Evolutionary conservation across 2,797 vertebrate species (phyloP).

Genomic region (Prunella strophiata): DNA sequence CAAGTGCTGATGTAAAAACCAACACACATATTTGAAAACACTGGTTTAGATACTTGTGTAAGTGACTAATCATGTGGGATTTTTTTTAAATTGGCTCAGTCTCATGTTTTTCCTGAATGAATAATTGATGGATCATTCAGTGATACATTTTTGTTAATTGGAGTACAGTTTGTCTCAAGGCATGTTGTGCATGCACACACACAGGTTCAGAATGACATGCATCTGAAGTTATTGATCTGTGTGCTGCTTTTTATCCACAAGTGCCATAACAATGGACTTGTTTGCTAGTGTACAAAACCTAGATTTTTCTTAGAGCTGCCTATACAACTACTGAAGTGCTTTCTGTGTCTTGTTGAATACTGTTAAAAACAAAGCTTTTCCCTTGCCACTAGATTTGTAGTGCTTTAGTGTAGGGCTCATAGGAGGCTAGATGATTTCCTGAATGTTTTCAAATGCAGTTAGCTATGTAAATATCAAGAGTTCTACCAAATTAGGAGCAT

Average conservation of each 20-base stretch:
- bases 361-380: background rate
- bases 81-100: background rate
- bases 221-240: background rate
- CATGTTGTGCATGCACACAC: background rate
- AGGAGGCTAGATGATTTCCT: conserved; percentile 5
- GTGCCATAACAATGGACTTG: background rate
- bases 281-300: background rate
- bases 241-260: background rate
- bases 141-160: background rate
- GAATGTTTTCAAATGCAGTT: background rate
- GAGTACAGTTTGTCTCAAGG: background rate
- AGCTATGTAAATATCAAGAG: background rate
- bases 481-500: background rate
- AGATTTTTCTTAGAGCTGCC: background rate
- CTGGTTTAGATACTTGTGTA: background rate
- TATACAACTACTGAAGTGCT: background rate
- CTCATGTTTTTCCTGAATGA: background rate
- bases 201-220: background rate
- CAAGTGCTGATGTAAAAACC: background rate
- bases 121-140: background rate
- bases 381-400: background rate
- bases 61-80: background rate
- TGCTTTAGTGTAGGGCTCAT: background rate
- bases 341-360: background rate
- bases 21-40: background rate